phyloP scores from a whole-genome alignment of 1,140 invertebrate genomes.

The Sminthurinus signatus region DNA sequence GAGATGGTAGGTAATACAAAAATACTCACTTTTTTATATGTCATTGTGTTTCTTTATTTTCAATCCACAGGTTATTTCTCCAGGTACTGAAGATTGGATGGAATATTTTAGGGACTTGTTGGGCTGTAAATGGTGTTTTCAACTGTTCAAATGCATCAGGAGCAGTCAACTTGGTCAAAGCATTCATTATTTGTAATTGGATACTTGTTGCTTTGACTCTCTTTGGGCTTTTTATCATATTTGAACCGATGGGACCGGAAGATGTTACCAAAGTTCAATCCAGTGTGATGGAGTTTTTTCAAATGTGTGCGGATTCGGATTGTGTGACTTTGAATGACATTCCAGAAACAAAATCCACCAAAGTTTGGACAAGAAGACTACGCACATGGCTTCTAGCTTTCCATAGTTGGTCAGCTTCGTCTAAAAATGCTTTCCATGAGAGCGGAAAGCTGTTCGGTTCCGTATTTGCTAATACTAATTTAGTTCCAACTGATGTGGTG shows the following conservation, averaged over 20 bases:
- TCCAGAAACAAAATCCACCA: slow-evolving; percentile 11
- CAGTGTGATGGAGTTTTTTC: too few species aligned
- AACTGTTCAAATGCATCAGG: slow-evolving; percentile 55
- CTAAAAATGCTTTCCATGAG: slow-evolving; percentile 64
- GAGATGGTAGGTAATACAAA: too few species aligned
- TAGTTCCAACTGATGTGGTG: slow-evolving; percentile 79
- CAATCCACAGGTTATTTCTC: slow-evolving; percentile 60
- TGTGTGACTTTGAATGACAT: slow-evolving; percentile 7
- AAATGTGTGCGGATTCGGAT: too few species aligned
- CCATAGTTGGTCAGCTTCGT: slow-evolving; percentile 45
- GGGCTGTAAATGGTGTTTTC: slow-evolving; percentile 55
- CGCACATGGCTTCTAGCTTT: slow-evolving; percentile 42
- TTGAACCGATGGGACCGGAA: slow-evolving; percentile 70
- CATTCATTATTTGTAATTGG: slow-evolving; percentile 74
- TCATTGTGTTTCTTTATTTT: too few species aligned
- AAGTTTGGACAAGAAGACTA: slow-evolving; percentile 18
- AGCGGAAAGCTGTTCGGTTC: slow-evolving; percentile 66
- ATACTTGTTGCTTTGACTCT: slow-evolving; percentile 63
- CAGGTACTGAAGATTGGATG: slow-evolving; percentile 65
- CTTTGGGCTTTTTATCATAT: slow-evolving; percentile 65
- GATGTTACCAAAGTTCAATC: too few species aligned
- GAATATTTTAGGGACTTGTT: slow-evolving; percentile 70
- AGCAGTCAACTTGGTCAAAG: slow-evolving; percentile 64
- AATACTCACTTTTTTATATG: background rate
- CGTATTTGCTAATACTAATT: slow-evolving; percentile 70